Conservation (phyloP, 2,888 invertebrate genomes). For the Calameuta idolon region DNA sequence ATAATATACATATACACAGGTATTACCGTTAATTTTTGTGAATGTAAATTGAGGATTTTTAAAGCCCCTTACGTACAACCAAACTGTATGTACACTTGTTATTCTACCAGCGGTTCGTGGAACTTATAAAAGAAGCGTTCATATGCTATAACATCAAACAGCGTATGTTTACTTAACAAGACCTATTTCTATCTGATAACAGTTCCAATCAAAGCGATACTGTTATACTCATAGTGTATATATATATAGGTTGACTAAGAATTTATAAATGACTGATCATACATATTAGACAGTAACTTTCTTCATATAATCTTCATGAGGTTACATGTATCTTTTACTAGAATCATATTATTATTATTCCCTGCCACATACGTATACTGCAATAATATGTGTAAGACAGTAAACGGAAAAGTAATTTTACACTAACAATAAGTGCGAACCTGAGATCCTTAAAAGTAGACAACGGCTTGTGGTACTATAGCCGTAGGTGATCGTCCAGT, state of each 20-base stretch:
- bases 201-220: not conserved
- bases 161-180: not conserved
- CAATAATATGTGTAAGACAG: not conserved
- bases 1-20: not conserved
- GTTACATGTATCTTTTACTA: not conserved
- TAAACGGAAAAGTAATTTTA: not conserved
- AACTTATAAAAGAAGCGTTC: not conserved
- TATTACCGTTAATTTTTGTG: not conserved
- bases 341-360: not conserved
- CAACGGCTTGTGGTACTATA: not conserved
- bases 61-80: not conserved
- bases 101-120: not conserved
- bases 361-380: not conserved
- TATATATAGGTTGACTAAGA: not conserved
- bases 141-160: not conserved
- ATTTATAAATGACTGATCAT: not conserved
- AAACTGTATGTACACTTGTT: not conserved
- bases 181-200: not conserved
- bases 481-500: conserved; percentile 27
- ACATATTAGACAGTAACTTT: not conserved
- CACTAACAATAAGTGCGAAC: conserved; percentile 18
- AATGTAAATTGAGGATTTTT: not conserved
- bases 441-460: not conserved
- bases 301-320: not conserved
- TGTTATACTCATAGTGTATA: not conserved